Evolutionary conservation across 2,113 vertebrate species (phyloP).

Genomic region (Patagioenas fasciata): DNA sequence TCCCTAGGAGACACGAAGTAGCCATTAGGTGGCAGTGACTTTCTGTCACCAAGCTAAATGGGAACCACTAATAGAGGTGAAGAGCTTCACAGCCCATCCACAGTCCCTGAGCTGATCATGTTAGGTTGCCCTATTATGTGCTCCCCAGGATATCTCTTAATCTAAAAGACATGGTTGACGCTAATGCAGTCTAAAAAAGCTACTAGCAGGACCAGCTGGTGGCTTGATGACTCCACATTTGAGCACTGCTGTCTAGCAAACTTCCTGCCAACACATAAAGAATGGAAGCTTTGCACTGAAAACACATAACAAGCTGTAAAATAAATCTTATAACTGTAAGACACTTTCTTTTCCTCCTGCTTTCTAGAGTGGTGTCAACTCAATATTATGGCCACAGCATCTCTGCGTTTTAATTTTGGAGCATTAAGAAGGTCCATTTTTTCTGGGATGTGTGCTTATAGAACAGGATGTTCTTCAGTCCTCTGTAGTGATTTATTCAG

Average conservation of each 20-base stretch:
- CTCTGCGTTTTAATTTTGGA: neutral
- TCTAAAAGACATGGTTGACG: neutral
- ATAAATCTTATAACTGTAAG: conserved; percentile 16
- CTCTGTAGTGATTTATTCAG: neutral
- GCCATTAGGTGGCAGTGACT: conserved; percentile 40
- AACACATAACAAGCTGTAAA: conserved; percentile 34
- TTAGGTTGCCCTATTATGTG: conserved; percentile 2
- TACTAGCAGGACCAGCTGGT: conserved; percentile 41
- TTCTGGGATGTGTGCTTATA: neutral
- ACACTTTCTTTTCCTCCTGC: conserved; percentile 3
- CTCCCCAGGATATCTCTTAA: neutral
- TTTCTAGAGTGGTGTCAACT: conserved; percentile 36
- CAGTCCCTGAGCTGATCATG: neutral
- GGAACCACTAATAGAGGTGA: neutral
- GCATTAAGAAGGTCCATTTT: neutral
- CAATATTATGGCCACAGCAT: neutral
- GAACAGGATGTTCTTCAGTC: neutral
- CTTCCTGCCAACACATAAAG: conserved; percentile 24
- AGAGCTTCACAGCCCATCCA: neutral
- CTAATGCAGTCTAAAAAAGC: conserved; percentile 14
- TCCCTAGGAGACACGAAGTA: neutral
- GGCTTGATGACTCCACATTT: conserved; percentile 28
- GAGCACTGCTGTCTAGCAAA: conserved; percentile 8
- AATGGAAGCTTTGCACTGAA: conserved; percentile 20
- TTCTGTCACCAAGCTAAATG: conserved; percentile 6